Conservation (phyloP, 1,140 invertebrate species). For the Hypothenemus hampei region DNA sequence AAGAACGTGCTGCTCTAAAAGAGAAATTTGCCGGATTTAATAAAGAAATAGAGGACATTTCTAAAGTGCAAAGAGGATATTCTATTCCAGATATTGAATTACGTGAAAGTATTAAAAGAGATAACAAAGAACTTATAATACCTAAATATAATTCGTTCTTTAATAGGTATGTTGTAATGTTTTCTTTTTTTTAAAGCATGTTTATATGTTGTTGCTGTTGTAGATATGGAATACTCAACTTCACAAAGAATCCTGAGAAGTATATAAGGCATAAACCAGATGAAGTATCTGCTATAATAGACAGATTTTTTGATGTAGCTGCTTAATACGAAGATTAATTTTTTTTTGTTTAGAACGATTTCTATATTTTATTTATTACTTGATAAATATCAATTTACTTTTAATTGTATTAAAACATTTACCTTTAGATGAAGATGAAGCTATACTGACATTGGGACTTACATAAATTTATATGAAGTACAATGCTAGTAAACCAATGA, state of each 20-base stretch:
- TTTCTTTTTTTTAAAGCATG: neutral
- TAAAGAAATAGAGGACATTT: slow-evolving; percentile 89
- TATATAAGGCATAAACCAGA: slow-evolving; percentile 89
- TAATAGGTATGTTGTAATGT: too few species aligned
- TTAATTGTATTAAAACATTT: too few species aligned
- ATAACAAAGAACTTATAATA: slow-evolving; percentile 80
- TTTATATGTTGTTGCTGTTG: slow-evolving; percentile 22
- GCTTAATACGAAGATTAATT: slow-evolving; percentile 45
- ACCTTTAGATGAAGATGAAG: too few species aligned
- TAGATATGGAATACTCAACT: slow-evolving; percentile 65
- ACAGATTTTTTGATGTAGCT: slow-evolving; percentile 81
- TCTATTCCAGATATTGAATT: slow-evolving; percentile 89
- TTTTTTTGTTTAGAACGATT: too few species aligned
- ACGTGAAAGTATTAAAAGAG: slow-evolving; percentile 73
- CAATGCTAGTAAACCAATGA: too few species aligned
- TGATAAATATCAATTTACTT: too few species aligned
- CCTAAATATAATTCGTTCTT: slow-evolving; percentile 79
- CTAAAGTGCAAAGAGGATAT: slow-evolving; percentile 80
- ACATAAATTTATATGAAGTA: too few species aligned
- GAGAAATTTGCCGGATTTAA: slow-evolving; percentile 92
- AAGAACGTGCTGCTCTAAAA: slow-evolving; percentile 86
- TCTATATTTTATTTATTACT: too few species aligned
- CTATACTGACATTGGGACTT: too few species aligned
- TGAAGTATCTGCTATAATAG: slow-evolving; percentile 72
- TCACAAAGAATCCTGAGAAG: slow-evolving; percentile 91